Evolutionary conservation across 2,113 vertebrate genomes (phyloP).

Genomic region (Alectura lathami): DNA sequence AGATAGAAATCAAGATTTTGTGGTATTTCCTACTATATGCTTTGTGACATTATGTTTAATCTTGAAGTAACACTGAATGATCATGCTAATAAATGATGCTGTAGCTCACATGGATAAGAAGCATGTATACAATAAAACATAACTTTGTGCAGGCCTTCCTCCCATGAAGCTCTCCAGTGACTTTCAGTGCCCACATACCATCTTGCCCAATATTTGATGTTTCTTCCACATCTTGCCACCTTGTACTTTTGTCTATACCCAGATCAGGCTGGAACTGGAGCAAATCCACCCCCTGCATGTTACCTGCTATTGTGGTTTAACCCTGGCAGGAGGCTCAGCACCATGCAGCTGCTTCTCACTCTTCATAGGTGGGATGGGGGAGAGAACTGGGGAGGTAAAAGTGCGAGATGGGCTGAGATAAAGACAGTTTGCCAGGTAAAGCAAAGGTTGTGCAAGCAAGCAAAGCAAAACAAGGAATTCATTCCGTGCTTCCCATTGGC

Average conservation of each 20-base stretch:
- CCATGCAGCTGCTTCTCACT: neutral
- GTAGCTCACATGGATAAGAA: neutral
- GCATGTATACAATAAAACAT: neutral
- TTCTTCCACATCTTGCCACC: neutral
- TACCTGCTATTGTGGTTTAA: neutral
- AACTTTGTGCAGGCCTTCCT: neutral
- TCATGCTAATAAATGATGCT: neutral
- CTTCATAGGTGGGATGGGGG: neutral
- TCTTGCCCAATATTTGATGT: neutral
- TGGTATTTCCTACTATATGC: neutral
- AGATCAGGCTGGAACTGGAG: neutral
- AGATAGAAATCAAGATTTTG: neutral
- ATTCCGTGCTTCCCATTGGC: neutral
- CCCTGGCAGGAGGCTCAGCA: neutral
- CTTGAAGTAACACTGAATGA: neutral
- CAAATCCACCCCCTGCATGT: neutral
- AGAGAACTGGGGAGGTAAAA: neutral
- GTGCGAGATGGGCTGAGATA: neutral
- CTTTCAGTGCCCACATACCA: neutral
- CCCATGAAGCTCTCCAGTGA: accelerated
- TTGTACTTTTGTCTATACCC: neutral
- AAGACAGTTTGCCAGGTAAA: neutral
- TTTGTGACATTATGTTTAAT: neutral
- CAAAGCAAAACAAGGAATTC: neutral
- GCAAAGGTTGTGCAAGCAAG: neutral